Evolutionary conservation across 2,113 vertebrate genomes (phyloP).

Genomic region (Acinonyx jubatus): DNA sequence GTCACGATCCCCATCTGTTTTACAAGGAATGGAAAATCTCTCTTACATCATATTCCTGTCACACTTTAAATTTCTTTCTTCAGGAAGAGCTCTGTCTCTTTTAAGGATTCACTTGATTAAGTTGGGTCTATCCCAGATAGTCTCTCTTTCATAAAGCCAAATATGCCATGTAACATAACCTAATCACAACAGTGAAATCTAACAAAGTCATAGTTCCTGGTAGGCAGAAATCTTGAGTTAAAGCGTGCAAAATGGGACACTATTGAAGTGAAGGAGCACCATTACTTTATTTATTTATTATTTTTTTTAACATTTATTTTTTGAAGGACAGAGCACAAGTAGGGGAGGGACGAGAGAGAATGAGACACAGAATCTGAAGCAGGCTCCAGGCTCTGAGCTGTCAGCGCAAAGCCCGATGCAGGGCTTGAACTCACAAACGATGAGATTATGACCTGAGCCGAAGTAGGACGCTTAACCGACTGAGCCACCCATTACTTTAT

Average conservation of each 20-base stretch:
- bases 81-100: neutral
- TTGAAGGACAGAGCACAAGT: too few species aligned
- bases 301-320: too few species aligned
- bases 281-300: neutral
- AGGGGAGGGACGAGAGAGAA: too few species aligned
- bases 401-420: too few species aligned
- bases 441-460: too few species aligned
- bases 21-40: neutral
- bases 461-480: too few species aligned
- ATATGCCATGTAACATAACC: neutral
- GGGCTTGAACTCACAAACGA: too few species aligned
- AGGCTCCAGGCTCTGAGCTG: too few species aligned
- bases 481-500: neutral
- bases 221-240: neutral
- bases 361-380: too few species aligned
- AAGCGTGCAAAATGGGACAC: neutral
- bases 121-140: neutral
- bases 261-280: neutral
- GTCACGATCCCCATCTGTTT: neutral
- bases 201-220: neutral
- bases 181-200: neutral
- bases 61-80: neutral
- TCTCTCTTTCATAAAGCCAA: neutral
- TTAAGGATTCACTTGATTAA: neutral
- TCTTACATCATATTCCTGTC: neutral